phyloP scores from a whole-genome alignment of 2,888 invertebrate genomes.

The Leptinotarsa juncta region DNA sequence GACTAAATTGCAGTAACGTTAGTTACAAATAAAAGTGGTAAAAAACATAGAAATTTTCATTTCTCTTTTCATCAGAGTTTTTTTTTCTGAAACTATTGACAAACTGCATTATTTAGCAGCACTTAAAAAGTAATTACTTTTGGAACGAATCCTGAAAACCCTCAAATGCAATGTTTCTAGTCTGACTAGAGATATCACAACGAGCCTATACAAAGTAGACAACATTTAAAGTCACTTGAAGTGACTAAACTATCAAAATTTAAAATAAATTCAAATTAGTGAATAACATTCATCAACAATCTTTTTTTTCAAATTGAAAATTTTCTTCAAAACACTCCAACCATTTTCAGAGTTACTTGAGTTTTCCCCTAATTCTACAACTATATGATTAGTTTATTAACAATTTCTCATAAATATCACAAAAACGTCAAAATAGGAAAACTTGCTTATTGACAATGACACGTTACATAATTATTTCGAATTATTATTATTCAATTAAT shows the following conservation, averaged over 20 bases:
- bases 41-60: too few relatives aligned
- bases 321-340: conserved; percentile 4
- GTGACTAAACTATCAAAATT: not conserved
- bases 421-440: conserved; percentile 55
- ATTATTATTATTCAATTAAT: conserved; percentile 49
- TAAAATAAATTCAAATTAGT: not conserved
- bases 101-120: too few relatives aligned
- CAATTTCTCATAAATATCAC: conserved; percentile 53
- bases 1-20: too few relatives aligned
- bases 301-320: not conserved
- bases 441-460: conserved; percentile 55
- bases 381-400: conserved; percentile 54
- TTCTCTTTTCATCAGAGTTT: too few relatives aligned
- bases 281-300: not conserved
- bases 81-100: too few relatives aligned
- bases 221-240: not conserved
- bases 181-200: too few relatives aligned
- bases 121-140: too few relatives aligned
- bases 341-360: conserved; percentile 36
- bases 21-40: too few relatives aligned
- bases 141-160: too few relatives aligned
- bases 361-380: conserved; percentile 48
- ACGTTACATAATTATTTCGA: conserved; percentile 43
- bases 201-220: too few relatives aligned
- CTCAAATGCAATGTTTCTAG: too few relatives aligned